phyloP scores from a whole-genome alignment of 2,797 vertebrate genomes.

The Mus spretus region DNA sequence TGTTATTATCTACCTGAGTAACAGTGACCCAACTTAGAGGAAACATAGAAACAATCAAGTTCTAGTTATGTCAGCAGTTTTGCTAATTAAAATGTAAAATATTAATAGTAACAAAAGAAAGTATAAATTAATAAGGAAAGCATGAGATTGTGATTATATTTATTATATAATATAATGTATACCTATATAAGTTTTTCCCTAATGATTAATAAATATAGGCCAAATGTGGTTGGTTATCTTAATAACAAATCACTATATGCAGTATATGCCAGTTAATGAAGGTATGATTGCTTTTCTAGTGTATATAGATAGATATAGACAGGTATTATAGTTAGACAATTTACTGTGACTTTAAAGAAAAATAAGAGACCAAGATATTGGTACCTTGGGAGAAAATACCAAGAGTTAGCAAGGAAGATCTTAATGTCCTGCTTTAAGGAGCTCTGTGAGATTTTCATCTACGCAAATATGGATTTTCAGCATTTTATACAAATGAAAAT shows the following conservation, averaged over 20 bases:
- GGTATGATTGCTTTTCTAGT: neutral
- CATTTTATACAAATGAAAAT: neutral
- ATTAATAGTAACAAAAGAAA: neutral
- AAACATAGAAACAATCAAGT: neutral
- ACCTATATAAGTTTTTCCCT: neutral
- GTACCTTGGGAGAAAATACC: neutral
- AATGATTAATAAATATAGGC: neutral
- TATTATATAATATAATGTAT: neutral
- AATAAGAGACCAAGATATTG: neutral
- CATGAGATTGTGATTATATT: neutral
- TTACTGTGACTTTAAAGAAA: neutral
- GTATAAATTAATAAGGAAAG: neutral
- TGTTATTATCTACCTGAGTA: neutral
- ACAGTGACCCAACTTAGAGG: neutral
- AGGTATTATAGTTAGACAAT: neutral
- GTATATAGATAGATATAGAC: neutral
- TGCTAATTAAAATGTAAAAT: neutral
- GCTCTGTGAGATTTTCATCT: neutral
- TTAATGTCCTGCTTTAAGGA: neutral
- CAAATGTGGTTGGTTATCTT: neutral
- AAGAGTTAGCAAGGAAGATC: accelerated
- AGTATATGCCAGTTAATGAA: neutral
- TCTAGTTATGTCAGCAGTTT: neutral
- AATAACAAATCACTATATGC: neutral
- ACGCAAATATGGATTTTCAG: neutral